phyloP scores from a whole-genome alignment of 2,113 vertebrate species.

The Pachyramphus minor region DNA sequence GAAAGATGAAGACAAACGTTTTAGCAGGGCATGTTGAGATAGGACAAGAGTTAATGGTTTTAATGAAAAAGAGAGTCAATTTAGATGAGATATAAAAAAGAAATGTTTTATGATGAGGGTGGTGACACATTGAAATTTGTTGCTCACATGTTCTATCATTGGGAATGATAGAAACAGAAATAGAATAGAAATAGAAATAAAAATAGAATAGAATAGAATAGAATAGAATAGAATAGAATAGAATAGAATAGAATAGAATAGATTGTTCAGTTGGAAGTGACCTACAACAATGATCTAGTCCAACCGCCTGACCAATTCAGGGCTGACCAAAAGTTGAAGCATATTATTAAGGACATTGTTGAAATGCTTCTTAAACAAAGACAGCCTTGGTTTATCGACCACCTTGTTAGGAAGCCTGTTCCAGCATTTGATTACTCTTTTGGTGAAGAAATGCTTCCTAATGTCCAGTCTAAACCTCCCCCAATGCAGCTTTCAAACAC shows the following conservation, averaged over 20 bases:
- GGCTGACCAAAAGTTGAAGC: neutral
- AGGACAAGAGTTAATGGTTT: neutral
- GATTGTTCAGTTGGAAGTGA: neutral
- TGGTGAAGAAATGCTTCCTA: neutral
- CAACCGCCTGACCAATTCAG: neutral
- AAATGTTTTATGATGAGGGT: neutral
- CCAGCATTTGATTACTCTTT: neutral
- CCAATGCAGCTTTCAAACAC: neutral
- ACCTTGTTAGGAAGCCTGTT: neutral
- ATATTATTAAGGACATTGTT: neutral
- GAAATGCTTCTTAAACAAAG: neutral
- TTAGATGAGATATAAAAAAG: neutral
- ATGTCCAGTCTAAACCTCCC: neutral
- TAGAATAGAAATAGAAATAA: neutral
- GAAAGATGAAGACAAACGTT: neutral
- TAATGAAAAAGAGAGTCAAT: neutral
- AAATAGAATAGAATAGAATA: neutral
- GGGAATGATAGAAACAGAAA: neutral
- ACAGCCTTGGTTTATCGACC: neutral
- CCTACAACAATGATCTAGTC: neutral
- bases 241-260: neutral
- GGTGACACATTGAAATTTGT: neutral
- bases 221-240: neutral
- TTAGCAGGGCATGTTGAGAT: neutral
- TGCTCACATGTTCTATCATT: neutral